phyloP scores from a whole-genome alignment of 2,113 vertebrate species.

The Rhinolophus sinicus region DNA sequence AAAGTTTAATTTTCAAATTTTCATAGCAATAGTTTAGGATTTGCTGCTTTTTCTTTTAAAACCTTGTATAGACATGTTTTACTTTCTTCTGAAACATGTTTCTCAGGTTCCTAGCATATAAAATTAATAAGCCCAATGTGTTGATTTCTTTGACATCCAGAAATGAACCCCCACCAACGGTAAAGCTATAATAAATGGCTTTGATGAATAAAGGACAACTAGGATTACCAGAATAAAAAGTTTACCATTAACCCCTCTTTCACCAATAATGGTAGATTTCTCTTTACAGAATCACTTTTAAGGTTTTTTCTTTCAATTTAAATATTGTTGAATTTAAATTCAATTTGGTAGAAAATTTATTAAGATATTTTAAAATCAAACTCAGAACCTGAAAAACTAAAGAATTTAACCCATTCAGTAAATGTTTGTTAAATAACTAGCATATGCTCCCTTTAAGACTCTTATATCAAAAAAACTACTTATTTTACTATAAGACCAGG shows the following conservation, averaged over 20 bases:
- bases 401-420: not conserved
- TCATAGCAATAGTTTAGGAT: not conserved
- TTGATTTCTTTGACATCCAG: not conserved
- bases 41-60: not conserved
- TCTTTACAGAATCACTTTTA: not conserved
- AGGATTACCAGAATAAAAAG: not conserved
- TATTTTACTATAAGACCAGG: too few species aligned
- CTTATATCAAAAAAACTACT: not conserved
- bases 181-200: not conserved
- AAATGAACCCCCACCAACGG: not conserved
- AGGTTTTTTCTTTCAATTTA: not conserved
- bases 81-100: slow-evolving; percentile 12
- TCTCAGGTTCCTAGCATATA: not conserved
- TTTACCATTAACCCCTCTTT: not conserved
- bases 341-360: not conserved
- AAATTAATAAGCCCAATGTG: not conserved
- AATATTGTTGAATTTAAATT: not conserved
- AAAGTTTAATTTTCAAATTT: slow-evolving; percentile 46
- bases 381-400: not conserved
- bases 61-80: not conserved
- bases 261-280: not conserved
- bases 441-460: not conserved
- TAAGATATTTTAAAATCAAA: not conserved
- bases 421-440: not conserved
- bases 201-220: not conserved